Percentiles rank a stretch among this genome's conserved stretches.
phyloP scores from a whole-genome alignment of 2,113 vertebrate species.

The Beaufortia kweichowensis region DNA sequence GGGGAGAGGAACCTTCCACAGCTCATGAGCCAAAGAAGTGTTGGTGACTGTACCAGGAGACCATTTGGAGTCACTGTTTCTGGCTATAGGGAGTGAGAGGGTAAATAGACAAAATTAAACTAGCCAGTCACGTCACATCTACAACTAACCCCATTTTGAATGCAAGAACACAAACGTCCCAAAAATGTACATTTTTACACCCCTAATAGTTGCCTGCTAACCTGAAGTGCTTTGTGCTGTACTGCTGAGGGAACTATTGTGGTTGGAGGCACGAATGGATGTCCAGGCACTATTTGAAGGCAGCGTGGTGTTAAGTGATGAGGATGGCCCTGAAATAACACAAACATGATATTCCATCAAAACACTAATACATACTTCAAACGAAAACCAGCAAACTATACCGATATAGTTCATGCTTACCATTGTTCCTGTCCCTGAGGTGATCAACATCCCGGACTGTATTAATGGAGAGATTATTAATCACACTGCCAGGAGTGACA shows the following conservation, averaged over 20 bases:
- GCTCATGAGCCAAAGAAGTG: conserved; percentile 98
- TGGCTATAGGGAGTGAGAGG: conserved; percentile 83
- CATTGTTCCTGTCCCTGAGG: conserved; percentile 99
- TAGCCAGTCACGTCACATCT: too few relatives aligned
- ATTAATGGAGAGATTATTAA: conserved; percentile 98
- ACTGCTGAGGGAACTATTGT: conserved; percentile 99
- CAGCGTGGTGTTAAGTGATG: conserved; percentile 99
- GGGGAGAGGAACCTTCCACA: conserved; percentile 99
- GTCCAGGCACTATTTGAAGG: conserved; percentile 99
- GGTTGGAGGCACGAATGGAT: conserved; percentile 99
- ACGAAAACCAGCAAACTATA: background rate
- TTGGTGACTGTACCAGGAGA: conserved; percentile 93
- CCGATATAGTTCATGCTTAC: conserved; percentile 63
- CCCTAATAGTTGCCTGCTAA: conserved; percentile 49
- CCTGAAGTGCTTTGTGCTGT: conserved; percentile 99
- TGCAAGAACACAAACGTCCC: too few relatives aligned
- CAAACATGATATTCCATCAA: background rate
- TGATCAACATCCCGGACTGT: conserved; percentile 99
- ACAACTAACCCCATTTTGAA: too few relatives aligned
- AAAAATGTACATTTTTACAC: too few relatives aligned
- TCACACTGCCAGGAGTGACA: conserved; percentile 99
- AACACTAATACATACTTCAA: background rate
- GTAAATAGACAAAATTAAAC: background rate
- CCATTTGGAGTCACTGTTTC: conserved; percentile 99
- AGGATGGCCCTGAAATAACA: conserved; percentile 89